Conservation (phyloP, 2,797 vertebrate species). For the Eremophila alpestris region DNA sequence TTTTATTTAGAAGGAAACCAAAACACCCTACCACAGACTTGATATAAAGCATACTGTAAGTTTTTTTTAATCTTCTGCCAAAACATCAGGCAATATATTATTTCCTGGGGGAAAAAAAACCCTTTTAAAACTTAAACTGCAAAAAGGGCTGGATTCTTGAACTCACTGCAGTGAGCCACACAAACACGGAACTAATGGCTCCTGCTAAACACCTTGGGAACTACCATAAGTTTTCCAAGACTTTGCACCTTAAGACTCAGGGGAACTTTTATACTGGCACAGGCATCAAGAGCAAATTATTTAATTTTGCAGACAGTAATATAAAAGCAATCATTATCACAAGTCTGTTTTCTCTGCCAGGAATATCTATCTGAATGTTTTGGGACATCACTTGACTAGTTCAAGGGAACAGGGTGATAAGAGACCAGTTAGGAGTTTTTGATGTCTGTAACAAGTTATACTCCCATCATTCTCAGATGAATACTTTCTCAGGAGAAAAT, state of each 20-base stretch:
- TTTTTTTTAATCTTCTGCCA: background rate
- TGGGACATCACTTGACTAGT: background rate
- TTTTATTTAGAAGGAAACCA: background rate
- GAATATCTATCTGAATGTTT: background rate
- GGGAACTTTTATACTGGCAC: background rate
- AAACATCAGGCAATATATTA: background rate
- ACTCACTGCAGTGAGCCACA: background rate
- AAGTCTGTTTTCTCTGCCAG: background rate
- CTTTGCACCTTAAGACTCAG: background rate
- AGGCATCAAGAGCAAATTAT: background rate
- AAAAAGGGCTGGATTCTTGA: background rate
- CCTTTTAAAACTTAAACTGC: background rate
- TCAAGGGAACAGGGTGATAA: background rate
- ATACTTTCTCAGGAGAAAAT: background rate
- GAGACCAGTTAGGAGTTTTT: background rate
- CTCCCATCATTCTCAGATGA: background rate
- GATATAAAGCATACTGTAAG: background rate
- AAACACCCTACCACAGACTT: background rate
- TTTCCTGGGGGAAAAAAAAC: background rate
- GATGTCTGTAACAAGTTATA: background rate
- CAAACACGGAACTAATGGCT: background rate
- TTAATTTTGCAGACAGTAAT: background rate
- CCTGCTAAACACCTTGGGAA: background rate
- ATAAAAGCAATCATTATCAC: background rate
- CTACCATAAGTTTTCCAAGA: background rate